Evolutionary conservation across 2,113 vertebrate genomes (phyloP), one percentile per base, ranked within the genome.

Genomic region (Girardinichthys multiradiatus): DNA sequence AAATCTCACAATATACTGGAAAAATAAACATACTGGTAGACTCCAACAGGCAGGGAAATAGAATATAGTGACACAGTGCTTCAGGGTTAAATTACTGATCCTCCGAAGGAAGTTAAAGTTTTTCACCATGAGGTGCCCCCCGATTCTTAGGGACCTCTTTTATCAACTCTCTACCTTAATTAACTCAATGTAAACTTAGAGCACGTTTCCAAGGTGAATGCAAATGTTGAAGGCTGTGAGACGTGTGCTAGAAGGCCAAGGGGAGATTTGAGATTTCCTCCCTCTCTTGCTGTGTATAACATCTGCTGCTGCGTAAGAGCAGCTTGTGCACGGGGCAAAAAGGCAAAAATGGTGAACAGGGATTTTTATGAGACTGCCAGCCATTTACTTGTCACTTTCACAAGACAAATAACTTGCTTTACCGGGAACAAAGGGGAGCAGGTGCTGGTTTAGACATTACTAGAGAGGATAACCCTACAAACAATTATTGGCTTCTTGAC

Each of bases 201-300:
- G 70, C 69, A 64, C 21, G 82, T 86, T 89, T 80, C 88, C 86
- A 86, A 73, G 80, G 74, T 87, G 84, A 87, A 87, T 85, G 61
- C 65, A 83, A 88, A 84, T 87, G 68, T 74, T 45, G 39, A 51
- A 59, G 31, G 24, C 79, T 74, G 59, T 14, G 19, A 79, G 64
- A 61, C 58, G 37, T 27, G 73, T 28, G 39, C 65, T 45, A n/a
- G 62, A 35, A 79, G 64, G 57, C 17, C 17, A 54, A 35, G 62
- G 27, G 35, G 26, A 28, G 64, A 42, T 71, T 76, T 60, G 61
- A 76, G 28, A 74, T 65, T n/a, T 69, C n/a, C 59, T 65, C 11
- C 26, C 54, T 64, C 24, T 19, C 39, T 8, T 30, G 64, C 24
- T 21, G 39, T 14, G 66, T 67, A 15, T 27, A 78, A 66, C 54